These are phyloP conservation scores for Propithecus deckenii DNA, from an alignment of 2,797 vertebrate genomes.

Conservation along the genomic window DNA sequence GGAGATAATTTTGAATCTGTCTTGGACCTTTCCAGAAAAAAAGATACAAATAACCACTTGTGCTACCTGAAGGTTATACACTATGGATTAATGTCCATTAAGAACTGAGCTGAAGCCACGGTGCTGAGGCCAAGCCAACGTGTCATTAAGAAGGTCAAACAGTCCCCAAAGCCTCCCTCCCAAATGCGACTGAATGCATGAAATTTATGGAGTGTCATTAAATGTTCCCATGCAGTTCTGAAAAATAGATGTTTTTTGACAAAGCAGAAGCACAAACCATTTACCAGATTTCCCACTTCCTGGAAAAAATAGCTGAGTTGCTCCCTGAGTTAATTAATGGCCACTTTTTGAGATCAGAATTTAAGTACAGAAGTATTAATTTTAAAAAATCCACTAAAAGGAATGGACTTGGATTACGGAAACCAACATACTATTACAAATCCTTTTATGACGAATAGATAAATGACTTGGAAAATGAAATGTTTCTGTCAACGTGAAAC, in stretches of 20 bases:
- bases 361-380: conserved; percentile 46
- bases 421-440: conserved; percentile 32
- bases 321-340: conserved; percentile 63
- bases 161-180: background rate
- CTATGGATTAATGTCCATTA: conserved; percentile 56
- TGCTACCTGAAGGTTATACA: conserved; percentile 46
- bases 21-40: background rate
- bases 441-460: conserved; percentile 31
- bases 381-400: conserved; percentile 57
- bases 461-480: conserved; percentile 51
- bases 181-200: background rate
- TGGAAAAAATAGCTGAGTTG: conserved; percentile 40
- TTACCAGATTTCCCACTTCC: conserved; percentile 60
- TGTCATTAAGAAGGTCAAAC: conserved; percentile 47
- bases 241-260: conserved; percentile 69
- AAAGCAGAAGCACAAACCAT: conserved; percentile 46
- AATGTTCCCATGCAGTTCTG: conserved; percentile 50
- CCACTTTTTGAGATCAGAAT: conserved; percentile 54
- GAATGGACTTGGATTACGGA: conserved; percentile 48
- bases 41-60: conserved; percentile 26
- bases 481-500: conserved; percentile 61
- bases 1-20: background rate
- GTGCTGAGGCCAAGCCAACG: conserved; percentile 39
- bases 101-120: conserved; percentile 51
- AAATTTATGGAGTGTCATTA: conserved; percentile 57